Evolutionary conservation across 2,113 vertebrate genomes (phyloP).

Genomic region (Pluvialis apricaria): DNA sequence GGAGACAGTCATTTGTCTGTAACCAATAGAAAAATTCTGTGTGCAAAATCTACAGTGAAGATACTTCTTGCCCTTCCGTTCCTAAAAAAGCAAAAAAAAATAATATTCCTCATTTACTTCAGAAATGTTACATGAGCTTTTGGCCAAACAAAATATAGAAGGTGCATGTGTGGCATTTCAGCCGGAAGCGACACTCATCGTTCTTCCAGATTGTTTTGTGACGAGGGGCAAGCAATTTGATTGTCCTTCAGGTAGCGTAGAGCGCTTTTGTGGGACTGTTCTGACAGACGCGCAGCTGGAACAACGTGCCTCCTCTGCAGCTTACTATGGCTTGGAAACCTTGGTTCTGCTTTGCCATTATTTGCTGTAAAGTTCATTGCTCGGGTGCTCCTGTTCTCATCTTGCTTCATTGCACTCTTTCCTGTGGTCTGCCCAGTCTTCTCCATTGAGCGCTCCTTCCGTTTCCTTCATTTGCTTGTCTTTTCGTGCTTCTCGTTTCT

Average conservation of each 20-base stretch:
- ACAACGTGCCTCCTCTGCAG: not conserved
- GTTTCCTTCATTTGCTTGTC: not conserved
- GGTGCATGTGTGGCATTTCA: not conserved
- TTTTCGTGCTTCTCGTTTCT: not conserved
- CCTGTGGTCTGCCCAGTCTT: not conserved
- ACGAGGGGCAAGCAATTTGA: not conserved
- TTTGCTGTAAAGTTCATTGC: not conserved
- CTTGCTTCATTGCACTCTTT: not conserved
- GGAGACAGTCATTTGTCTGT: not conserved
- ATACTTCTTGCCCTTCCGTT: not conserved
- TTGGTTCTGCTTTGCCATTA: not conserved
- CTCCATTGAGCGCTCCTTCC: not conserved
- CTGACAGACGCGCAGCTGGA: not conserved
- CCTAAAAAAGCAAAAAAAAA: not conserved
- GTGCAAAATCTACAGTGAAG: not conserved
- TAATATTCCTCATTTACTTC: not conserved
- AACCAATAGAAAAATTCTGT: fast-evolving
- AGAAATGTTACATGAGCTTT: not conserved
- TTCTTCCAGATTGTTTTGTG: not conserved
- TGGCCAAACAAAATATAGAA: not conserved
- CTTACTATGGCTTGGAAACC: not conserved
- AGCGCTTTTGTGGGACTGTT: not conserved
- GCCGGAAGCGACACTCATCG: fast-evolving
- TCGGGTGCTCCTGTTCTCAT: not conserved
- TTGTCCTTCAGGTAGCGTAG: not conserved